Evolutionary conservation across 2,797 vertebrate species (phyloP).

Genomic region (Crax fasciolata): DNA sequence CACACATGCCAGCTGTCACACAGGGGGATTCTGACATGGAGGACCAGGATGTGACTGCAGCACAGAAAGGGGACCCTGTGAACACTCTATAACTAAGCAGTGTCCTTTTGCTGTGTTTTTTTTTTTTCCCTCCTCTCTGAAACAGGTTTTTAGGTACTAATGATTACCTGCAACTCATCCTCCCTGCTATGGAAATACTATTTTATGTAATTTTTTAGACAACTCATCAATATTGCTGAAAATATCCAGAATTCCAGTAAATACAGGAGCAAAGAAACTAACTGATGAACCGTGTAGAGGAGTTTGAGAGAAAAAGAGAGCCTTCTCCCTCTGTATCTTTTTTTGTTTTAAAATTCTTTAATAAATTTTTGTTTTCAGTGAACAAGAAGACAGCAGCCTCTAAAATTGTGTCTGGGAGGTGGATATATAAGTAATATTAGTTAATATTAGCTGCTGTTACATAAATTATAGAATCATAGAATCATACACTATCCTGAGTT

Average conservation of each 20-base stretch:
- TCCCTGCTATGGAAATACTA: not conserved
- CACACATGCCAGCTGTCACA: not conserved
- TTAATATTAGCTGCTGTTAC: constrained; percentile 43
- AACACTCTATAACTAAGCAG: not conserved
- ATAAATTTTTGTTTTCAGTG: not conserved
- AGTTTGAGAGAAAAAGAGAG: not conserved
- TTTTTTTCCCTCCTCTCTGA: not conserved
- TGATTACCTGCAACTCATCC: not conserved
- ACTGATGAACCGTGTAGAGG: not conserved
- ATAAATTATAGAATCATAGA: not conserved
- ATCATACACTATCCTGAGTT: not conserved
- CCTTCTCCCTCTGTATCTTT: not conserved
- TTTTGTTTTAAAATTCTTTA: not conserved
- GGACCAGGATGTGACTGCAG: not conserved
- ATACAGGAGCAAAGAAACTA: not conserved
- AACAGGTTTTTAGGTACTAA: not conserved
- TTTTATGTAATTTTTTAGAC: not conserved
- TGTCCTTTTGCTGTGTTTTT: not conserved
- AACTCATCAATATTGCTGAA: not conserved
- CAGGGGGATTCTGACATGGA: not conserved
- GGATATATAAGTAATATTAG: not conserved
- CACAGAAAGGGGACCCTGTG: not conserved
- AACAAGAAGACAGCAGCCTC: not conserved
- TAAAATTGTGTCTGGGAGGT: constrained; percentile 17
- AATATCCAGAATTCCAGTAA: not conserved